These are phyloP conservation scores for Danaus chrysippus DNA, from an alignment of 2,888 invertebrate genomes.

Conservation along the genomic window DNA sequence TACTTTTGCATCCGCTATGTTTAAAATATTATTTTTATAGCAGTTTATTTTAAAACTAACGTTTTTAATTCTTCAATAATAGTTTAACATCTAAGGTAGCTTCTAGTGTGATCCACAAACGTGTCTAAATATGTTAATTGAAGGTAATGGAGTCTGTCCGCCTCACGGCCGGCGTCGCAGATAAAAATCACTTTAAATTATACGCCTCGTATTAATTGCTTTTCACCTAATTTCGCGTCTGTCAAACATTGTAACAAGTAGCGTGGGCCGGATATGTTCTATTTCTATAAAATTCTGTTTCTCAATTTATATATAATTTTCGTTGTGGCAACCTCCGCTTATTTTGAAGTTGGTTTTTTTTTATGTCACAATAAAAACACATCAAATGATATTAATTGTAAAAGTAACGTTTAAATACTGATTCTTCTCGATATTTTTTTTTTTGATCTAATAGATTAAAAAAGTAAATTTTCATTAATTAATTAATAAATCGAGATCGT, in stretches of 20 bases:
- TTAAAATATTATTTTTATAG: no score
- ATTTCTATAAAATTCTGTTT: neutral
- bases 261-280: neutral
- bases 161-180: neutral
- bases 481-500: no score
- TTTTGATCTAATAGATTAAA: no score
- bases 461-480: no score
- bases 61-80: no score
- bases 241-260: constrained; percentile 10
- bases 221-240: constrained; percentile 60
- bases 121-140: neutral
- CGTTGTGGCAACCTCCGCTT: neutral
- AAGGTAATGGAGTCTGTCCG: constrained; percentile 3
- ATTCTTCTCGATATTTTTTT: no score
- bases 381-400: no score
- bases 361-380: neutral
- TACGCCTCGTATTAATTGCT: constrained; percentile 51
- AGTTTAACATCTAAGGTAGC: no score
- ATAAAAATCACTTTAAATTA: constrained; percentile 14
- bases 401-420: no score
- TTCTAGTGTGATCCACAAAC: no score
- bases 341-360: neutral
- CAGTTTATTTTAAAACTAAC: no score
- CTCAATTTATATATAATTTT: neutral
- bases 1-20: no score